Conservation (phyloP, 2,888 invertebrate genomes). For the Phorcus lineatus region DNA sequence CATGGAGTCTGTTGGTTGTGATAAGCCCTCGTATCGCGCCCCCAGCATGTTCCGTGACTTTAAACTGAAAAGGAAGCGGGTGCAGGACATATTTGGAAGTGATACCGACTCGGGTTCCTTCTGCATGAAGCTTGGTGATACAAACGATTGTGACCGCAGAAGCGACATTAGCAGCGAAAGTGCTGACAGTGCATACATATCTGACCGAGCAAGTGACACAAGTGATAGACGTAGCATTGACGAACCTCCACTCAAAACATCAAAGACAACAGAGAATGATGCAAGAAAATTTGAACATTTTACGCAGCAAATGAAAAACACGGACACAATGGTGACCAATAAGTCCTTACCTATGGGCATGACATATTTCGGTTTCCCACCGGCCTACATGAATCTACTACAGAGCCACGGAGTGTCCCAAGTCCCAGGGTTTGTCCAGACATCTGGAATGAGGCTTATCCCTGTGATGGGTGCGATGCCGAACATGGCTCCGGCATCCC, state of each 20-base stretch:
- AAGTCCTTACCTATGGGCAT: constrained; percentile 38
- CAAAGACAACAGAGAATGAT: neutral
- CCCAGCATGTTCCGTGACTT: constrained; percentile 55
- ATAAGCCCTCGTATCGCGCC: constrained; percentile 2
- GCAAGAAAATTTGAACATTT: constrained; percentile 28
- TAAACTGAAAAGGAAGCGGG: constrained; percentile 97
- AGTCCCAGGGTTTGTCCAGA: constrained; percentile 20
- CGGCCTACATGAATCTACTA: constrained; percentile 30
- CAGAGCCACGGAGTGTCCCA: constrained; percentile 22
- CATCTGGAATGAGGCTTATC: constrained; percentile 49
- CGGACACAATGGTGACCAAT: neutral
- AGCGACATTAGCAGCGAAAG: constrained; percentile 51
- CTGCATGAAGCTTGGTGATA: constrained; percentile 25
- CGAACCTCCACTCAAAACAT: constrained; percentile 26
- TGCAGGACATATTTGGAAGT: constrained; percentile 96
- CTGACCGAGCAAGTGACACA: constrained; percentile 39
- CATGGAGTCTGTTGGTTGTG: neutral
- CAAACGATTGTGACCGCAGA: constrained; percentile 52
- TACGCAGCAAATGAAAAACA: constrained; percentile 24
- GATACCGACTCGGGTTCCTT: constrained; percentile 71
- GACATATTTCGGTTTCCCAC: constrained; percentile 49
- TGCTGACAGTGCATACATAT: constrained; percentile 55
- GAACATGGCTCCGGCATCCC: constrained; percentile 35
- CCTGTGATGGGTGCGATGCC: constrained; percentile 52
- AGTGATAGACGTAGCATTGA: constrained; percentile 31